Evolutionary conservation across 2,888 invertebrate genomes (phyloP).

Genomic region (Oasisia sp.): DNA sequence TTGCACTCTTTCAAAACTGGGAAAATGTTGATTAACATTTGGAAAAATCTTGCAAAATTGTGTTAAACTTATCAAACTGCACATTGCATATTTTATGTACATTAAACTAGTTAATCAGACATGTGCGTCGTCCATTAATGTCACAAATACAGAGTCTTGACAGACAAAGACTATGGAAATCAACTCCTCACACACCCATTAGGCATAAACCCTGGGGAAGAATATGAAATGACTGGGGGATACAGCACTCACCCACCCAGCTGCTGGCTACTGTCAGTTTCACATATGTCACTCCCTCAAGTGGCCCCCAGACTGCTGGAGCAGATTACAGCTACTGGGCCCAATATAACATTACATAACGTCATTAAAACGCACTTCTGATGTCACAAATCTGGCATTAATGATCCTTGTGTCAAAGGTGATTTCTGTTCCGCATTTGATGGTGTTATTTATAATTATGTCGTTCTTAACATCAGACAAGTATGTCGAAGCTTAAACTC

Average conservation of each 20-base stretch:
- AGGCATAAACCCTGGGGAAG: not conserved
- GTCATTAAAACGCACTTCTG: not conserved
- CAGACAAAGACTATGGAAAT: constrained; percentile 10
- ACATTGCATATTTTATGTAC: not conserved
- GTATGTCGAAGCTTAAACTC: too few species aligned
- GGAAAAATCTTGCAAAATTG: too few species aligned
- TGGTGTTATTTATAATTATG: too few species aligned
- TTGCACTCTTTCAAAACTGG: too few species aligned
- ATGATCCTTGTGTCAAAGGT: not conserved
- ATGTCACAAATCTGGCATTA: not conserved
- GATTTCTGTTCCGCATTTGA: too few species aligned
- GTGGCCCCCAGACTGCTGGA: not conserved
- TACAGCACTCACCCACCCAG: not conserved
- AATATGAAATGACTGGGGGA: not conserved
- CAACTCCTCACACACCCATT: not conserved
- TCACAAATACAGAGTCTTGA: not conserved
- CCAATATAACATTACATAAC: not conserved
- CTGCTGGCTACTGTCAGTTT: not conserved
- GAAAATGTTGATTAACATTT: too few species aligned
- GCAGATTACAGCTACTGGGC: not conserved
- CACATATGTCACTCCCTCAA: not conserved
- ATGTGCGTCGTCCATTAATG: not conserved
- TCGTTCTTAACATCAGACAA: too few species aligned
- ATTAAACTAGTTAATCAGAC: not conserved
- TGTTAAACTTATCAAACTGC: too few species aligned